These are phyloP conservation scores for Suncus etruscus DNA, from an alignment of 2,113 vertebrate species.

Conservation along the genomic window DNA sequence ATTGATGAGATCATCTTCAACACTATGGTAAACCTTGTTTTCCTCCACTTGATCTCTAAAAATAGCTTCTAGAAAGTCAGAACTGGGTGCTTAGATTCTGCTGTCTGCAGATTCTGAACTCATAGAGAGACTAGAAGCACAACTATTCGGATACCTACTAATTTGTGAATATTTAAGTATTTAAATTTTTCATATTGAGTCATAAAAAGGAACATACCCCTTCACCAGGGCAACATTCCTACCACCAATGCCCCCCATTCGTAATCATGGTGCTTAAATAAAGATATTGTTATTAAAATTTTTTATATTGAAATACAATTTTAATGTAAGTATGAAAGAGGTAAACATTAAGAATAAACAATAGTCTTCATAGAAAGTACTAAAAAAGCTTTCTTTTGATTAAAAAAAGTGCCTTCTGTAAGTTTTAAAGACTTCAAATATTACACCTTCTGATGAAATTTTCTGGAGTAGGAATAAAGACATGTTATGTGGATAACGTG, in stretches of 20 bases:
- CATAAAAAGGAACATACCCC: too few species aligned
- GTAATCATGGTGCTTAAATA: too few species aligned
- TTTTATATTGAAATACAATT: too few species aligned
- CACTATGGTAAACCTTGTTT: neutral
- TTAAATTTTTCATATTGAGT: neutral
- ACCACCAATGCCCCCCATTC: too few species aligned
- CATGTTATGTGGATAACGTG: neutral
- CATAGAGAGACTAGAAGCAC: neutral
- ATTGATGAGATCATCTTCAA: neutral
- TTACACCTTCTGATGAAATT: neutral
- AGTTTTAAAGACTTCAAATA: constrained; percentile 25
- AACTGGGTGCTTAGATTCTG: accelerated
- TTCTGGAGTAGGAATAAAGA: neutral
- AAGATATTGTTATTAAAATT: too few species aligned
- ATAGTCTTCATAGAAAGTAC: neutral
- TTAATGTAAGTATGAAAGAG: too few species aligned
- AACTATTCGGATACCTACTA: neutral
- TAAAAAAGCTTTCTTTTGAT: neutral
- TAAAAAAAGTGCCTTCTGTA: neutral
- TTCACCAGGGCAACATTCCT: too few species aligned
- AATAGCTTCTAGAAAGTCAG: neutral
- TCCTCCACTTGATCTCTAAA: too few species aligned
- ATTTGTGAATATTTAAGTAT: neutral
- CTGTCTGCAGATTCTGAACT: neutral
- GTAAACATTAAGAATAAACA: constrained; percentile 2